Conservation (phyloP, 2,888 invertebrate genomes). For the Pollenia angustigena region DNA sequence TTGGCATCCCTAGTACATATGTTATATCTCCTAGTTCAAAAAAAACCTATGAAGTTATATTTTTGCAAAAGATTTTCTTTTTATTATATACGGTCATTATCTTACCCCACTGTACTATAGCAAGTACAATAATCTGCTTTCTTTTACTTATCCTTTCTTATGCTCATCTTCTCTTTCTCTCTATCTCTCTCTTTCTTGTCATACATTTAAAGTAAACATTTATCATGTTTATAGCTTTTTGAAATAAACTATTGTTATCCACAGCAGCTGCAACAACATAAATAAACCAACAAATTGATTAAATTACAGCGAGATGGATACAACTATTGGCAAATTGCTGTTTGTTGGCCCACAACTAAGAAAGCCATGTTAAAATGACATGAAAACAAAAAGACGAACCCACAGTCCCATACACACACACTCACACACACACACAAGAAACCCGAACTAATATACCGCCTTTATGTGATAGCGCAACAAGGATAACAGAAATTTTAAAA, state of each 20-base stretch:
- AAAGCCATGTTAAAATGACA: constrained; percentile 26
- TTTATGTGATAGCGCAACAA: constrained; percentile 54
- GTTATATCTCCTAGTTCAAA: no score
- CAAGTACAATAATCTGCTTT: not conserved
- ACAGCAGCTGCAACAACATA: constrained; percentile 9
- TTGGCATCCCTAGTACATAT: no score
- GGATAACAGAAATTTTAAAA: constrained; percentile 60
- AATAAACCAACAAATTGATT: not conserved
- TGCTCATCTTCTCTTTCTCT: no score
- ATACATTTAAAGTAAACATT: constrained; percentile 65
- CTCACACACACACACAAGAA: not conserved
- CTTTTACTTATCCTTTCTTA: no score
- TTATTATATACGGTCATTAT: not conserved
- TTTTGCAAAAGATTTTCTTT: no score
- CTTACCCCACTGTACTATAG: constrained; percentile 5
- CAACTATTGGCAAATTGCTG: constrained; percentile 22
- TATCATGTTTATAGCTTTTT: constrained; percentile 69
- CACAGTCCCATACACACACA: not conserved
- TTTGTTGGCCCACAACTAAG: constrained; percentile 29
- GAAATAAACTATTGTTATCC: constrained; percentile 66
- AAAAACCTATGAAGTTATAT: no score
- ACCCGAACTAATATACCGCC: constrained; percentile 30
- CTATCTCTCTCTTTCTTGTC: constrained; percentile 33
- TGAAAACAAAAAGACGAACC: constrained; percentile 44
- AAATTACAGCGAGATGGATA: not conserved